Conservation (phyloP, 1,140 invertebrate species). For the Dryas iulia region DNA sequence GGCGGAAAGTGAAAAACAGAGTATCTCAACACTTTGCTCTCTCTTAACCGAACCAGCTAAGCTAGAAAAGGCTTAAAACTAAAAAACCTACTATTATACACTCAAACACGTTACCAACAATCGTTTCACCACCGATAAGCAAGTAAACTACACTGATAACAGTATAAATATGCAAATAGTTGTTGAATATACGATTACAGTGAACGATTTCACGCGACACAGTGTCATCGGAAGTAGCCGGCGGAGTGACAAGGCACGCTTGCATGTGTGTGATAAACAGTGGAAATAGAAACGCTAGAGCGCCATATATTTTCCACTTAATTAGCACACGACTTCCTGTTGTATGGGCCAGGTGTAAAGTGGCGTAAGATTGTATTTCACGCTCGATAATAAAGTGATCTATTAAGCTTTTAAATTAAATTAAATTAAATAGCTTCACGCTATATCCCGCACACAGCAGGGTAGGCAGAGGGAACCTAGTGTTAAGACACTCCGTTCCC, state of each 20-base stretch:
- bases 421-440: no score
- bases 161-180: slow-evolving; percentile 22
- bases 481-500: no score
- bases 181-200: slow-evolving; percentile 24
- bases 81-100: no score
- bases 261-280: slow-evolving; percentile 1
- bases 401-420: no score
- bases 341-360: neutral
- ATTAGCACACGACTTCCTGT: slow-evolving; percentile 1
- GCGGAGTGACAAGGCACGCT: slow-evolving; percentile 26
- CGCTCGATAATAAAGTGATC: no score
- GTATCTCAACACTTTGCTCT: no score
- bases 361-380: neutral
- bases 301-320: neutral
- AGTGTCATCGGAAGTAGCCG: slow-evolving; percentile 25
- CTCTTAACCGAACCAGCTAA: no score
- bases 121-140: neutral
- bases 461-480: no score
- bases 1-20: neutral
- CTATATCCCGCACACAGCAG: no score
- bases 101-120: neutral
- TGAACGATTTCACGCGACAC: slow-evolving; percentile 15
- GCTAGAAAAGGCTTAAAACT: no score
- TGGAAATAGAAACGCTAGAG: slow-evolving; percentile 5
- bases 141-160: slow-evolving; percentile 11